phyloP scores from a whole-genome alignment of 1,140 invertebrate species.

The Diabrotica undecimpunctata region DNA sequence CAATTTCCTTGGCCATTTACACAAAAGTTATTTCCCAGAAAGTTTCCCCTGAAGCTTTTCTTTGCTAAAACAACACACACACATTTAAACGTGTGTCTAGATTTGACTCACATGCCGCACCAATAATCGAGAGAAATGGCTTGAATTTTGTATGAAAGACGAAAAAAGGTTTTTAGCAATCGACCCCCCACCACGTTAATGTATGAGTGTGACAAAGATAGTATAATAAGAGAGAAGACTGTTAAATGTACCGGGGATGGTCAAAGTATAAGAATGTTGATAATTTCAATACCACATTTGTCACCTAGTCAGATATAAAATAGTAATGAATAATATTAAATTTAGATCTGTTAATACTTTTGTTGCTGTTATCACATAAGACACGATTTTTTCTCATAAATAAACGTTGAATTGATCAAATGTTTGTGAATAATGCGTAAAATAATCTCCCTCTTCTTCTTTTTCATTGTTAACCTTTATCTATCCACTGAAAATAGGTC shows the following conservation, averaged over 20 bases:
- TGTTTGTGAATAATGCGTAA: too few relatives aligned
- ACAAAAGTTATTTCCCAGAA: background rate
- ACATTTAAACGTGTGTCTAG: constrained; percentile 31
- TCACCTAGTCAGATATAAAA: too few relatives aligned
- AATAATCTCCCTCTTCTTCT: too few relatives aligned
- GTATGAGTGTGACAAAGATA: constrained; percentile 35
- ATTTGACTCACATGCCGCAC: constrained; percentile 29
- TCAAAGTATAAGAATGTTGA: too few relatives aligned
- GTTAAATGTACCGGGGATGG: constrained; percentile 5
- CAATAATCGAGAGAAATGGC: constrained; percentile 50
- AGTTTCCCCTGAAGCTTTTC: background rate
- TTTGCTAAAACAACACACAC: constrained; percentile 27
- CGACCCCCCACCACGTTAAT: constrained; percentile 35
- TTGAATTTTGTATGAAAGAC: constrained; percentile 48
- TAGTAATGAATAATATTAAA: too few relatives aligned
- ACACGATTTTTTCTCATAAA: too few relatives aligned
- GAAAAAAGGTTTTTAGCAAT: constrained; percentile 43
- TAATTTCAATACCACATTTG: too few relatives aligned
- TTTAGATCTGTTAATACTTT: too few relatives aligned
- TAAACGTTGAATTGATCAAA: too few relatives aligned
- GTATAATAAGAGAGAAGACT: constrained; percentile 16
- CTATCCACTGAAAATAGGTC: too few relatives aligned
- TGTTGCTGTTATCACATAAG: too few relatives aligned
- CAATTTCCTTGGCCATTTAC: background rate
- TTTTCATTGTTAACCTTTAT: too few relatives aligned